Base-by-base conservation (phyloP, 2,113 vertebrate species). In the Carettochelys insculpta region DNA sequence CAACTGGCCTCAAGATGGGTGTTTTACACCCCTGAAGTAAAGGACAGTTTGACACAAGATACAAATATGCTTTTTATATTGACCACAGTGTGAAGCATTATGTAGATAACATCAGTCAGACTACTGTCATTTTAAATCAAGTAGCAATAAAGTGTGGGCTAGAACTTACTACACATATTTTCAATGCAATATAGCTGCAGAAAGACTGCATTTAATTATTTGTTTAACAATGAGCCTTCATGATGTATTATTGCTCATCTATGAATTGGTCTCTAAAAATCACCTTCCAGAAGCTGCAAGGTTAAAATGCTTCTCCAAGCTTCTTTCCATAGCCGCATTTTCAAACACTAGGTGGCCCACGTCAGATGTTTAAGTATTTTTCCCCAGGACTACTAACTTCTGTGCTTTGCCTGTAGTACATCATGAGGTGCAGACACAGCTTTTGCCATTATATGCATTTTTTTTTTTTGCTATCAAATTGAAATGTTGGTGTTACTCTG, bases 311-410 rank as follows among this genome's bases (percentile, higher is more conserved):
- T 93, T 78, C 51, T 58, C 82, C 25, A 38, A 27, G 45, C 14
- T 73, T 53, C 52, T 71, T 80, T 24, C 8, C 86, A 89, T 88
- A 93, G 79, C 82, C 75, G 17, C 61, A 6, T 22, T 2, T 90
- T 92, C 85, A 19, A 87, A 85, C 97, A 52, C 95, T 95, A 96
- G 96, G 88, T 95, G 96, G 94, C 95, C 92, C 95, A 88, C 95
- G 84, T 94, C 94, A 83, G 86, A 94, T 95, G 51, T 84, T 93
- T 47, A 87, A 96, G 53, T 65, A n/a, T 88, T 93, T 20, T 82
- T 31, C 31, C 77, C 78, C 31, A 19, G 68, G 38, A 19, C 34
- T 68, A 27, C 2, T 7, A 84, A 5, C 58, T 47, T 54, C 92
- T 83, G 41, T 51, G 48, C 48, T 50, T 50, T 50, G 48, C 14